Evolutionary conservation across 2,888 invertebrate species (phyloP), one percentile per base, ranked within the genome.

Genomic region (Ophioninae sp.): DNA sequence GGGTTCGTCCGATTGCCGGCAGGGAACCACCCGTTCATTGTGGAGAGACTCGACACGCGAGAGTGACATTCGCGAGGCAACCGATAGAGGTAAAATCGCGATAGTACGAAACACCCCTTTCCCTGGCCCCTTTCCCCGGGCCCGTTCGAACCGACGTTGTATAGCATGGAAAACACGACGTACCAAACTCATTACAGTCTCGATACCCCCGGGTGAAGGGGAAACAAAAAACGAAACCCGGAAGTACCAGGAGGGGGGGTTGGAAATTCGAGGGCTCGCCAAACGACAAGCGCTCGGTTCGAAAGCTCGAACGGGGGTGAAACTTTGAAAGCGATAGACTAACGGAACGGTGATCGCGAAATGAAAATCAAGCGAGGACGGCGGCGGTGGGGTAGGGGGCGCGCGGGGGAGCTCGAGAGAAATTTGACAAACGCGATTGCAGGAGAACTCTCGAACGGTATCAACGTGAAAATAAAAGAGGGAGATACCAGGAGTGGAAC

Each of bases 181-280:
- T 78, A 71, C 74, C 82, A 81, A 85, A 86, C 85, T 86, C 85
- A 85, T 85, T 85, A 85, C 84, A 81, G 69, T 77, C 81, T 85
- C 79, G 82, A 85, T 81, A 81, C 77, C 23, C 44, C 20, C 6
- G 51, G 68, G 51, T n/a, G 67, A 44, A 44, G 84, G 56, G 80
- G 75, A 68, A 74, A 72, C 71, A 41, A 80, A 81, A 84, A 68
- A 82, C 85, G 82, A 75, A 78, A 78, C 56, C 64, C 56, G 56
- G 30, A 30, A 30, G 30, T 1, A 3, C 2, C 30, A 30, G 30
- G 30, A 30, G 30, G 30, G 30, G 3, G n/a, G n/a, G n/a, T n/a
- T n/a, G n/a, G 30, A 30, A 1, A 30, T 30, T 30, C 30, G 56
- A 13, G 72, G 17, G 58, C 51, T 56, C 69, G 69, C 56, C 56